Evolutionary conservation across 2,113 vertebrate genomes (phyloP), one percentile per base, ranked within the genome.

Genomic region (Hippopotamus amphibius): DNA sequence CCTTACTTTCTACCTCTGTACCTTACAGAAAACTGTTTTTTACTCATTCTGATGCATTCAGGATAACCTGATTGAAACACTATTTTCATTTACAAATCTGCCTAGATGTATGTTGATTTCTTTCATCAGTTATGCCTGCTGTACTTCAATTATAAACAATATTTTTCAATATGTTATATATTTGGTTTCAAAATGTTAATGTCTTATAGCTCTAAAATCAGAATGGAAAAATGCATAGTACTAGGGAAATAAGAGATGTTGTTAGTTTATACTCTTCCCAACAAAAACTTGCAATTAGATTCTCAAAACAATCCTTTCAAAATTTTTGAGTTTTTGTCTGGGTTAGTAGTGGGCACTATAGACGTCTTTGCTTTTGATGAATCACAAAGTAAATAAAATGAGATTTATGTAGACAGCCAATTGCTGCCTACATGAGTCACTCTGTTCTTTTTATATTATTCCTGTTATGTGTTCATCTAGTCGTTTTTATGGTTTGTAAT

Each of bases 311-410:
- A 17, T 71, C 53, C 19, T 90, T 93, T 61, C 79, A 92, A 37
- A 80, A 46, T 43, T 65, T 80, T 76, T 90, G n/a, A 93, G 72
- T 89, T 90, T 79, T 84, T 89, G 19, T 81, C 77, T 88, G 61
- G 30, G 15, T 94, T 86, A 80, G 76, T 65, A 24, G 28, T 57
- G 68, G 80, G 74, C 69, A 92, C 43, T 69, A 19, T 33, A 86
- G 66, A 95, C 15, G 14, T 96, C 63, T 87, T 76, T 90, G 55
- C 3, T 92, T 93, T 96, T 66, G 37, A 55, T 72, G 79, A 96
- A 46, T 93, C 74, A 96, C 41, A 63, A 87, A 96, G 55, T 80
- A 97, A 97, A 94, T 92, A 94, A 93, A 96, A 66, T 28, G 19
- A 93, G 46, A 92, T 94, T 93, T 90, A 50, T 61, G 33, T 63